A percentile compares a stretch with the other conserved stretches of the same genome.
Evolutionary conservation across 2,888 invertebrate species (phyloP).

Genomic region (Caenorhabditis sp.): DNA sequence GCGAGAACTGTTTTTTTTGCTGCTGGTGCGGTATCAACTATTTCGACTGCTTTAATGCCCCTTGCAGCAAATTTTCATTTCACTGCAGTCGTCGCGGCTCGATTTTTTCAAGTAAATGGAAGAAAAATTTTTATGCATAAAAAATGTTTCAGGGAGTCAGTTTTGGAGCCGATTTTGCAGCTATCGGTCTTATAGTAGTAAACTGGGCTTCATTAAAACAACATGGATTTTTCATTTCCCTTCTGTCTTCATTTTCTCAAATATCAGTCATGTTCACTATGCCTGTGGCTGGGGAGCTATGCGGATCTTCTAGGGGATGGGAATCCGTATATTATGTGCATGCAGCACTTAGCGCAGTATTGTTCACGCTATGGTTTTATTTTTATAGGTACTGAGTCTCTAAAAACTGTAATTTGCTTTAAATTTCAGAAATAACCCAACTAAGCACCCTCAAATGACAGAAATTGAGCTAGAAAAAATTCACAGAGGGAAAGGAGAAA

Average conservation of each 20-base stretch:
- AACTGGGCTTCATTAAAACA: constrained; percentile 79
- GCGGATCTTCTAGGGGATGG: constrained; percentile 75
- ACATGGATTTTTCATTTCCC: constrained; percentile 78
- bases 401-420: background rate
- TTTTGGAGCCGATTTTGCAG: constrained; percentile 80
- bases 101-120: constrained; percentile 77
- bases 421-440: constrained; percentile 68
- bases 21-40: constrained; percentile 75
- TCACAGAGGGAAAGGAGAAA: constrained; percentile 72
- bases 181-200: constrained; percentile 78
- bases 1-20: constrained; percentile 76
- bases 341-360: constrained; percentile 64
- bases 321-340: constrained; percentile 74
- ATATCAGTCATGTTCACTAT: constrained; percentile 80
- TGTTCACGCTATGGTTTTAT: constrained; percentile 69
- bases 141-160: constrained; percentile 71
- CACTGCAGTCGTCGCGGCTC: constrained; percentile 66
- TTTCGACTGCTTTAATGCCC: constrained; percentile 76
- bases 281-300: constrained; percentile 77
- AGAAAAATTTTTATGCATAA: background rate
- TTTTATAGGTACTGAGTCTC: constrained; percentile 63
- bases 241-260: constrained; percentile 79
- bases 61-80: constrained; percentile 64
- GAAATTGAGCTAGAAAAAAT: constrained; percentile 75
- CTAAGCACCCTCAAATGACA: constrained; percentile 72